A percentile compares a stretch with the other conserved stretches of the same genome.
phyloP scores from a whole-genome alignment of 2,888 invertebrate species.

The Stenurella melanura region DNA sequence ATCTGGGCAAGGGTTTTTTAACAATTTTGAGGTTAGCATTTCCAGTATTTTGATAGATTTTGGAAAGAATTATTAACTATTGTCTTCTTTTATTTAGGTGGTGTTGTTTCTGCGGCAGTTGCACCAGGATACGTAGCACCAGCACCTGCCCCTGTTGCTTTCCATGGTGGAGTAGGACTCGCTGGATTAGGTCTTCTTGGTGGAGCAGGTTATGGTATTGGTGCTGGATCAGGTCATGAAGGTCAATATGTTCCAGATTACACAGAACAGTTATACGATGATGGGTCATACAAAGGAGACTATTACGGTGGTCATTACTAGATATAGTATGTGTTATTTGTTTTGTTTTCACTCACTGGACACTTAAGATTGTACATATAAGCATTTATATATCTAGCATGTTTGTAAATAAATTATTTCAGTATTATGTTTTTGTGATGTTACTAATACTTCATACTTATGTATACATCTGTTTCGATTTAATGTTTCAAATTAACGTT shows the following conservation, averaged over 20 bases:
- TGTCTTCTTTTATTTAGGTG: slow-evolving; percentile 44
- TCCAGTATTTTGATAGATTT: background rate
- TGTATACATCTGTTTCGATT: no score
- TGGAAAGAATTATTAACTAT: slow-evolving; percentile 6
- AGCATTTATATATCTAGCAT: background rate
- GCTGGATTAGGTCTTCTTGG: slow-evolving; percentile 39
- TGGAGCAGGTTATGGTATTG: slow-evolving; percentile 50
- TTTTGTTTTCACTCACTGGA: slow-evolving; percentile 3
- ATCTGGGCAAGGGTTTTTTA: no score
- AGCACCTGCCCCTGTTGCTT: slow-evolving; percentile 40
- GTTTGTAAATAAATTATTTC: slow-evolving; percentile 18
- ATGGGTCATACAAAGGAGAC: slow-evolving; percentile 67
- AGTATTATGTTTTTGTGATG: background rate
- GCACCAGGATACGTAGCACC: slow-evolving; percentile 55
- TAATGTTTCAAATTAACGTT: no score
- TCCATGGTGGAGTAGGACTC: slow-evolving; percentile 35
- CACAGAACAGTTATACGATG: slow-evolving; percentile 65
- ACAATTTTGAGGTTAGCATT: no score
- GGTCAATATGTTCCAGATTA: slow-evolving; percentile 62
- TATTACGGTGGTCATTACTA: slow-evolving; percentile 50
- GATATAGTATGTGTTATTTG: background rate
- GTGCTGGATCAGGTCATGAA: slow-evolving; percentile 58
- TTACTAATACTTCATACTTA: no score
- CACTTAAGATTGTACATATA: slow-evolving; percentile 16
- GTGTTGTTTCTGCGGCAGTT: slow-evolving; percentile 58